A percentile compares a stretch with the other conserved stretches of the same genome.
Evolutionary conservation across 2,113 vertebrate species (phyloP).

Genomic region (Chloropsis cyanopogon): DNA sequence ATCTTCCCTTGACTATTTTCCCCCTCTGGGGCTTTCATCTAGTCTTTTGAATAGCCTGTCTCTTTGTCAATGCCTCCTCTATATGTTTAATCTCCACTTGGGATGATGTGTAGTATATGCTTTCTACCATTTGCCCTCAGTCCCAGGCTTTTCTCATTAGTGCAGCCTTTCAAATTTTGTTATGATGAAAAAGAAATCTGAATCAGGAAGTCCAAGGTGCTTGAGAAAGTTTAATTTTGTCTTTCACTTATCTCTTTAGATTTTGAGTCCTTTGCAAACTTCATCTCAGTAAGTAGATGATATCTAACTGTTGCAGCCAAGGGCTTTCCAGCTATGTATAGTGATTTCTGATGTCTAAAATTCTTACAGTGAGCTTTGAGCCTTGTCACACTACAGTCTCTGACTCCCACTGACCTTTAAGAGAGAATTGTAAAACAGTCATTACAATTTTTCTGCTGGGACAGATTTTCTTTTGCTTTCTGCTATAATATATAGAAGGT

Average conservation of each 20-base stretch:
- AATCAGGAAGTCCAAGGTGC: not conserved
- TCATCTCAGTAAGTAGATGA: not conserved
- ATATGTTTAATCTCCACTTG: not conserved
- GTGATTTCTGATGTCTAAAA: not conserved
- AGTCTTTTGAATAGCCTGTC: not conserved
- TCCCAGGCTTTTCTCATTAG: not conserved
- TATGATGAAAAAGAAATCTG: not conserved
- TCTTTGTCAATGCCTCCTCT: not conserved
- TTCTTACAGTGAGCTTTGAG: not conserved
- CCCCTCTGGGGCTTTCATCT: not conserved
- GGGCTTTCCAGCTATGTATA: not conserved
- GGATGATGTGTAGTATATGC: not conserved
- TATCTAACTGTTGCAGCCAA: not conserved
- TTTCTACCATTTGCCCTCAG: not conserved
- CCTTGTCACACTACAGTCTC: not conserved
- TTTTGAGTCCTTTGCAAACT: not conserved
- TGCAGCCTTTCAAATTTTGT: not conserved
- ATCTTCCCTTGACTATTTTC: not conserved
- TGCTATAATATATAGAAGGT: not conserved
- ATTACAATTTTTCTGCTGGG: not conserved
- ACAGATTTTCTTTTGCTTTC: not conserved
- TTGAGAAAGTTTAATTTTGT: not conserved
- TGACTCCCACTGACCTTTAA: conserved; percentile 11
- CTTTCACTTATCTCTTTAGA: not conserved
- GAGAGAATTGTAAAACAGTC: not conserved